Evolutionary conservation across 2,113 vertebrate genomes (phyloP).

Genomic region (Nannospalax galili): DNA sequence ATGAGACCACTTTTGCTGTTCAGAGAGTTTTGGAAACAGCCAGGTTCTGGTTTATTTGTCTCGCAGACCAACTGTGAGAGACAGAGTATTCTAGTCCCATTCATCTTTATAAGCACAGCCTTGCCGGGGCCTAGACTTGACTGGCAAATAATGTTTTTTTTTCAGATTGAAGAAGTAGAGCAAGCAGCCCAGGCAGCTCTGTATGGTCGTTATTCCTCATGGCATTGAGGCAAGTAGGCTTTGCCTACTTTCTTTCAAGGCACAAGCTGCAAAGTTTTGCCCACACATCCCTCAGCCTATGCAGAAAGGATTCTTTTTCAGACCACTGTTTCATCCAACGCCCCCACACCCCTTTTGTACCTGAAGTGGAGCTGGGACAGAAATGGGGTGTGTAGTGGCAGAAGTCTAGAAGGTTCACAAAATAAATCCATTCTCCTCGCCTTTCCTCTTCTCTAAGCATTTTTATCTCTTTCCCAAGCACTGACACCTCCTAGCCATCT

Average conservation of each 20-base stretch:
- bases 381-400: not conserved
- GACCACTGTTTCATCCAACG: not conserved
- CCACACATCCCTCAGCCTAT: not conserved
- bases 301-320: not conserved
- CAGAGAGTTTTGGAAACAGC: not conserved
- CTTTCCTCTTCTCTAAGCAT: not conserved
- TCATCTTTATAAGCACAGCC: not conserved
- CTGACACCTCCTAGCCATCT: slow-evolving; percentile 65
- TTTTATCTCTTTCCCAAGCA: slow-evolving; percentile 54
- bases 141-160: not conserved
- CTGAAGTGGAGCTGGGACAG: not conserved
- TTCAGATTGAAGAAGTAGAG: not conserved
- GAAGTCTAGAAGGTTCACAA: slow-evolving; percentile 13
- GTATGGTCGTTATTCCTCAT: not conserved
- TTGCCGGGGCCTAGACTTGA: not conserved
- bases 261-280: not conserved
- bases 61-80: not conserved
- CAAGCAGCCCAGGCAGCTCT: not conserved
- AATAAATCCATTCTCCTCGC: not conserved
- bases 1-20: not conserved
- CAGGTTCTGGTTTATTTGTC: not conserved
- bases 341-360: not conserved
- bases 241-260: not conserved
- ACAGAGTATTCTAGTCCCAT: no score
- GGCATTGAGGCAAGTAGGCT: not conserved